phyloP scores from a whole-genome alignment of 2,888 invertebrate genomes.

The Synergus itoensis region DNA sequence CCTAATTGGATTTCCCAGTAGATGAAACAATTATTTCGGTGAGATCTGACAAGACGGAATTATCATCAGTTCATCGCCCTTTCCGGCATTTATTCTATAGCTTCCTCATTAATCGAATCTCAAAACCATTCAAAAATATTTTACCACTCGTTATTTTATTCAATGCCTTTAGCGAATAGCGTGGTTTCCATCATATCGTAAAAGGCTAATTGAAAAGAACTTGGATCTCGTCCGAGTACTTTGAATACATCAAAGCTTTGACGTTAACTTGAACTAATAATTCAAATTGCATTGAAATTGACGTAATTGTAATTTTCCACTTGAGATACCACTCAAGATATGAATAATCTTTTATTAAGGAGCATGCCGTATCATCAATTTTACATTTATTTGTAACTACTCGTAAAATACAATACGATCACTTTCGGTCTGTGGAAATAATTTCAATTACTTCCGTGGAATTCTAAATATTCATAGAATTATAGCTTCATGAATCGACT shows the following conservation, averaged over 20 bases:
- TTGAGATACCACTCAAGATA: conserved; percentile 1
- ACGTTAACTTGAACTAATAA: conserved; percentile 22
- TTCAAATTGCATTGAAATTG: conserved; percentile 27
- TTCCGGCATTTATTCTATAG: not conserved
- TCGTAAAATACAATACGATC: conserved; percentile 12
- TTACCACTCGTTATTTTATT: not conserved
- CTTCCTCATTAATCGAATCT: conserved; percentile 7
- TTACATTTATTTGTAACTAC: conserved; percentile 8
- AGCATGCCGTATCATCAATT: not conserved
- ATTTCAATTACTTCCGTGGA: not conserved
- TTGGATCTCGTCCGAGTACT: not conserved
- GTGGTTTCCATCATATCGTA: not conserved
- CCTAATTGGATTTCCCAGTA: conserved; percentile 69
- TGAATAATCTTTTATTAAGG: conserved; percentile 22
- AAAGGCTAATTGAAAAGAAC: conserved; percentile 30
- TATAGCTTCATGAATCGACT: not conserved
- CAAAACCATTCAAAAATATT: not conserved
- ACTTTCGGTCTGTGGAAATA: not conserved
- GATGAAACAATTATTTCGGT: conserved; percentile 59
- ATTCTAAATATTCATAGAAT: not conserved
- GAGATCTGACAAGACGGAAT: not conserved
- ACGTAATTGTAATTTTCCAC: conserved; percentile 34
- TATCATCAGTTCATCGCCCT: not conserved
- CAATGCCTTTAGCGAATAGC: not conserved
- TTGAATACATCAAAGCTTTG: conserved; percentile 32